These are phyloP conservation scores for Eubucco bourcierii DNA, from an alignment of 2,113 vertebrate species.

Conservation along the genomic window DNA sequence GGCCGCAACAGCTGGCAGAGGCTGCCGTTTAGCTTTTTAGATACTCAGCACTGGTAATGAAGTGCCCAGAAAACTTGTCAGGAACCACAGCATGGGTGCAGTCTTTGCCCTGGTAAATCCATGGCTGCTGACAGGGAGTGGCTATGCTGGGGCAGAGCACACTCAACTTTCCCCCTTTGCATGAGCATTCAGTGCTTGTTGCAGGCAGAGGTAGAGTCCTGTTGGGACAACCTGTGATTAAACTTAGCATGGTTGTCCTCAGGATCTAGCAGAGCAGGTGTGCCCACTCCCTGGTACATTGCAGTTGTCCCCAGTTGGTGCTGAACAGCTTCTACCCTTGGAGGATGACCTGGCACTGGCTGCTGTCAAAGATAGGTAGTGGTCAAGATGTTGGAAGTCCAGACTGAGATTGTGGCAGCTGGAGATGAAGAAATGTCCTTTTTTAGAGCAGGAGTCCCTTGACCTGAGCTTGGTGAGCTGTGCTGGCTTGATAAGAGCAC, in stretches of 20 bases:
- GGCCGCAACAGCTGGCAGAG: not conserved
- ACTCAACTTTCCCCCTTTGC: not conserved
- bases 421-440: not conserved
- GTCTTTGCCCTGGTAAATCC: not conserved
- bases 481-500: not conserved
- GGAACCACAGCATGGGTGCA: not conserved
- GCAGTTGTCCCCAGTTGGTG: not conserved
- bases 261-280: not conserved
- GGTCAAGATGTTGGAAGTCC: not conserved
- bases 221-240: not conserved
- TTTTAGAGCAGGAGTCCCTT: not conserved
- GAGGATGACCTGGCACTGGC: rapidly evolving
- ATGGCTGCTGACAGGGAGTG: not conserved
- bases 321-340: not conserved
- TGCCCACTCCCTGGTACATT: rapidly evolving
- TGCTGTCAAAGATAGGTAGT: rapidly evolving
- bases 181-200: rapidly evolving
- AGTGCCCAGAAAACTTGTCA: not conserved
- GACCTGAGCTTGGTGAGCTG: not conserved
- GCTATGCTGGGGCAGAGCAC: not conserved
- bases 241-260: rapidly evolving
- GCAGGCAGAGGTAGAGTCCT: not conserved
- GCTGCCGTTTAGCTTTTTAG: not conserved
- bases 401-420: not conserved
- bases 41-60: not conserved